Base-by-base conservation (phyloP, 2,797 vertebrate genomes). In the Ctenopoma multispine region DNA sequence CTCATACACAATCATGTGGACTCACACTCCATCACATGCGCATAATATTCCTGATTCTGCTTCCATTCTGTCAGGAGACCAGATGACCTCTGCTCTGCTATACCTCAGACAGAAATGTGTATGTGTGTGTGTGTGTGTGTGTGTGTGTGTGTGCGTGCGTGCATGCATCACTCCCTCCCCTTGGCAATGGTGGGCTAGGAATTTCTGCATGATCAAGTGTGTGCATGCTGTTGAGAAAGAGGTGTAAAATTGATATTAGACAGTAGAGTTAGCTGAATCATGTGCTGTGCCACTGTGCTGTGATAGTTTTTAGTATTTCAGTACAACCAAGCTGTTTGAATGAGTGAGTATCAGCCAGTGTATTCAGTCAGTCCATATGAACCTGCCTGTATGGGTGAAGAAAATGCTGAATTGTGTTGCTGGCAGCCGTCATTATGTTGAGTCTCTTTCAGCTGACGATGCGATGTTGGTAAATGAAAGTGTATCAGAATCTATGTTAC, bases 11-110 rank as follows among this genome's bases (percentile, higher is more conserved):
- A 57, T 44, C 77, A 71, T 72, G 46, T 68, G 67, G 73, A 67
- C 73, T 73, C 66, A 64, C 69, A 75, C 68, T 36, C 24, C 27
- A 75, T 95, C 93, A 95, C 94, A 94, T 94, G 94, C 84, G 90
- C 90, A 93, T 94, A 89, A 93, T 89, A 88, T 78, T 89, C 85
- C 69, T 77, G 54, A 75, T 83, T 80, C 63, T 54, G 44, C 61
- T 57, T 80, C 73, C 46, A 80, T 82, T 91, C 79, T 82, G 73
- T 88, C 83, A 86, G 27, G 36, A 87, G 84, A 93, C 76, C 82
- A 89, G 87, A 80, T 90, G 86, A 91, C 79, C 82, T 61, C 53
- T 48, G 38, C 49, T 73, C 40, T 31, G 54, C 61, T 61, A 15
- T 43, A 86, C 87, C 79, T 72, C 83, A 66, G 84, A 87, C 86